Base-by-base conservation (phyloP, 1,140 invertebrate genomes). In the Penaeus vannamei region DNA sequence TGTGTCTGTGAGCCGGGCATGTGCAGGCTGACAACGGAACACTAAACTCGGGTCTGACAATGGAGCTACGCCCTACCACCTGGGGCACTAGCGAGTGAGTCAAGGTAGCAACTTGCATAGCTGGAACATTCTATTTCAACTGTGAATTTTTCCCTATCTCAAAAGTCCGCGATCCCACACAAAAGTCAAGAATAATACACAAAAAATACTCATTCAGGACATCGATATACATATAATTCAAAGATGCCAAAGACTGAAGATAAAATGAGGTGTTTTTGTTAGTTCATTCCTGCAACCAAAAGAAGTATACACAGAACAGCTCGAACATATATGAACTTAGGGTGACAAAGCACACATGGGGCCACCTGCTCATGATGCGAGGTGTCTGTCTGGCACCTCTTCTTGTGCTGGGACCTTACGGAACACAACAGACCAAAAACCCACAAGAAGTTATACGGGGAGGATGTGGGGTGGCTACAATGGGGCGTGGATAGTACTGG, bases 21-120 rank as follows among this genome's bases (percentile, higher is more conserved):
- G 81, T 89, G 82, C 82, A 80, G 82, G 81, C 82, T 89, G 81
- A 84, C 82, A 84, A 85, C 42, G 82, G 87, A 84, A 61, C 85
- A 90, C 88, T 90, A 90, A 90, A 90, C 88, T 90, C 88, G 85
- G 88, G 88, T 84, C 84, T 81, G 80, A 88, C 86, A 79, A 83
- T 88, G 86, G 86, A 90, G 88, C 88, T 90, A 90, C 88, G 23
- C 77, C 62, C 84, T 85, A 85, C 83, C 72, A 86, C 87, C 82
- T 84, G 81, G 87, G 82, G 77, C 81, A 84, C 87, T 84, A 89
- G 87, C 66, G 82, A 89, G 87, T 84, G 85, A 87, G 86, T 89
- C 87, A 89, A 84, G 82, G 82, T 89, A 85, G 81, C 87, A 89
- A 89, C 82, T 89, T 89, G 87, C 87, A 89, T 89, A 89, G 87